Base-by-base conservation (phyloP, 2,888 invertebrate genomes). In the Pyrrhia umbra region DNA sequence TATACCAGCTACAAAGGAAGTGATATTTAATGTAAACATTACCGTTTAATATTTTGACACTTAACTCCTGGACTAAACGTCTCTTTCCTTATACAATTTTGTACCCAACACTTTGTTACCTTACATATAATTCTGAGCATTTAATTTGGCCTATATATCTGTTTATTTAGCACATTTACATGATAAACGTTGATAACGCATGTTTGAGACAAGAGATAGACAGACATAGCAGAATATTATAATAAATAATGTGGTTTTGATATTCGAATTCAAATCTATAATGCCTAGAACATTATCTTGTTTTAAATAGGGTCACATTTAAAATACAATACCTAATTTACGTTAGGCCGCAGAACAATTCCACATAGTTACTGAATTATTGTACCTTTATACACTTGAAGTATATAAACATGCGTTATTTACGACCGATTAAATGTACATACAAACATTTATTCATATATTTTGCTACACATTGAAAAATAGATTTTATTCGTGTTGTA, bases 401-500 rank as follows among this genome's bases (percentile, higher is more conserved):
- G 23, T 50, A 46, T 45, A 57, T 55, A 64, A 68, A 58, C 65
- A 77, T 61, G 63, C 78, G 65, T 77, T 73, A 80, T 61, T 66
- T 69, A 67, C 71, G 69, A 68, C 57, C 64, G 51, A 55, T 64
- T 59, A 61, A 56, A 64, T 52, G 57, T 45, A 66, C 56, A 57
- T 47, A 56, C 42, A 63, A 55, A 51, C 37, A 72, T 57, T 66
- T 76, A 69, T 62, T 56, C 51, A 20, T 58, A 60, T 72, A 75
- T 62, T 81, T 75, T 30, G 34, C 69, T 84, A 85, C 51, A 78
- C 74, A 82, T 74, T 84, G 74, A 80, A 87, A 88, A 86, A 86
- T 88, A 86, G 60, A 85, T 70, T 82, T 78, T 84, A 80, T 70
- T 2, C 15, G 18, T 25, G 60, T 60, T 0, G 6, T 6, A 25